A percentile compares a stretch with the other conserved stretches of the same genome.
phyloP scores from a whole-genome alignment of 2,113 vertebrate species.

The Sialia sialis region DNA sequence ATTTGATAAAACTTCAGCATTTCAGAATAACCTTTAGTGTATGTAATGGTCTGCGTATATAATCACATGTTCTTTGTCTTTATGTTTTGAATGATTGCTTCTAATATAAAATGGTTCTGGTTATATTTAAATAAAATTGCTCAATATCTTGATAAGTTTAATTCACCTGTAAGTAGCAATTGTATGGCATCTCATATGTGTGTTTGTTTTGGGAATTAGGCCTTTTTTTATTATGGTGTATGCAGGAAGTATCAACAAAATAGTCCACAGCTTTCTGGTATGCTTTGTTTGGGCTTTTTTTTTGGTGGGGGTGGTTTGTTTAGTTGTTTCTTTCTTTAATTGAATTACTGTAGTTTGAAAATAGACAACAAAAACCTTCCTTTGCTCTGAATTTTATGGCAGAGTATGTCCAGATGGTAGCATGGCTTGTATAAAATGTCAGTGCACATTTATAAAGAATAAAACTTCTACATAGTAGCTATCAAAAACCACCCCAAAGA shows the following conservation, averaged over 20 bases:
- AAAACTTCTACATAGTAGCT: background rate
- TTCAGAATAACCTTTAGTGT: background rate
- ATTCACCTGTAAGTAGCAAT: background rate
- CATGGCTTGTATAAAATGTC: background rate
- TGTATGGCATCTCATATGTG: background rate
- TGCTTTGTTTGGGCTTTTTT: background rate
- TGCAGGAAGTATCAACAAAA: background rate
- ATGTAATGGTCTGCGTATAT: background rate
- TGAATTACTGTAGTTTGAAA: background rate
- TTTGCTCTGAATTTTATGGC: background rate
- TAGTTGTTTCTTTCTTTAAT: background rate
- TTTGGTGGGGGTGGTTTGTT: background rate
- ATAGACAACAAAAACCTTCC: background rate
- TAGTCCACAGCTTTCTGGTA: background rate
- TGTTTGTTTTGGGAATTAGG: background rate
- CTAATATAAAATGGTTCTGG: background rate
- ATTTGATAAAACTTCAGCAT: background rate
- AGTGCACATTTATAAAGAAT: background rate
- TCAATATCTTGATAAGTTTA: background rate
- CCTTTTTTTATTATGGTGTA: background rate
- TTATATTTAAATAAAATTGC: background rate
- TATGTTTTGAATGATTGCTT: background rate
- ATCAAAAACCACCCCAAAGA: background rate
- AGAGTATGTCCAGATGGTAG: background rate
- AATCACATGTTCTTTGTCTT: background rate